A percentile compares a stretch with the other conserved stretches of the same genome.
phyloP scores from a whole-genome alignment of 1,140 invertebrate species.

The Cydia splendana region DNA sequence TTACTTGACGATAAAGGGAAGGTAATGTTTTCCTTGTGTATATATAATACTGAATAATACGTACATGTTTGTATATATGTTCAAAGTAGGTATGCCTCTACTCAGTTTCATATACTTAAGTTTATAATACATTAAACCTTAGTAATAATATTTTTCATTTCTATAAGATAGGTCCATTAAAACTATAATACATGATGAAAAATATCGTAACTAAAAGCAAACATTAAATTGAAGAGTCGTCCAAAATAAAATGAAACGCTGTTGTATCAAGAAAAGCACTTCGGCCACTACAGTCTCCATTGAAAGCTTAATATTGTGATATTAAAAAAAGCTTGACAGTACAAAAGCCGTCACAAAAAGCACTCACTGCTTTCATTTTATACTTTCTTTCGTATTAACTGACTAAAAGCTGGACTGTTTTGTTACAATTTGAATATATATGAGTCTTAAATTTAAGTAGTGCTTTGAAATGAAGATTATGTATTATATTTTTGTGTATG shows the following conservation, averaged over 20 bases:
- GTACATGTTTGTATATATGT: no score
- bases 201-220: no score
- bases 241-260: background rate
- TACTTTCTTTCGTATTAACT: background rate
- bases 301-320: conserved; percentile 7
- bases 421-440: conserved; percentile 1
- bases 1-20: no score
- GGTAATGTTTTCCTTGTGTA: no score
- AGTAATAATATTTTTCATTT: no score
- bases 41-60: no score
- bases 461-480: background rate
- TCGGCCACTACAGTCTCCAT: background rate
- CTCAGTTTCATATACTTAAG: no score
- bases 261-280: background rate
- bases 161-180: no score
- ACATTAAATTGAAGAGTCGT: background rate
- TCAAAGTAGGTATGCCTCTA: no score
- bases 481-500: no score
- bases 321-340: background rate
- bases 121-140: no score
- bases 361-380: background rate
- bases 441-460: background rate
- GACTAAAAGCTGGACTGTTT: background rate
- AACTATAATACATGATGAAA: no score
- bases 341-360: background rate